Base-by-base conservation (phyloP, 2,113 vertebrate species). In the Hippocampus barbouri region DNA sequence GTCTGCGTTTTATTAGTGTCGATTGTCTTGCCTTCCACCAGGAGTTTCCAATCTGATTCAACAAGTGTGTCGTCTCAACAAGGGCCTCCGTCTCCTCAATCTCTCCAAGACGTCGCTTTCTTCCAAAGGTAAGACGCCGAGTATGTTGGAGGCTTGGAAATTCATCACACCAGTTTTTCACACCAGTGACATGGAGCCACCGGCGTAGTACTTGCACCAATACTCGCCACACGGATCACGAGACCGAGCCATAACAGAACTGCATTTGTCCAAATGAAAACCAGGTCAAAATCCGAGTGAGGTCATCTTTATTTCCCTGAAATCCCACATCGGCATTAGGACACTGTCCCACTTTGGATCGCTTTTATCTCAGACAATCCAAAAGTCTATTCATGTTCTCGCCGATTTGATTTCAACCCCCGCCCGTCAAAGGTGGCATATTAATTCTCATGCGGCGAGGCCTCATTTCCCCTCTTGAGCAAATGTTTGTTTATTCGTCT, bases 41-140 rank as follows among this genome's bases (percentile, higher is more conserved):
- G 95, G 95, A 60, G 94, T 96, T 66, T 91, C 93, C 76, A 94
- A 93, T 76, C 91, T 96, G 70, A 95, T 95, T 78, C 94, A 95
- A 88, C 94, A 95, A 82, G 92, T 96, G 49, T 94, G 94, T 70
- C 94, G 93, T 70, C 94, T 95, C 77, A 94, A 93, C 69, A 94
- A 94, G 61, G 95, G 95, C 45, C 91, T 96, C 68, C 93, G 92
- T 76, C 93, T 93, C 76, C 92, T 96, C 54, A 95, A 94, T 86
- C 93, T 96, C 81, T 93, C 94, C 83, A 95, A 94, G 91, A 95
- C 94, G 61, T 91, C 93, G 45, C 91, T 96, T 73, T 95, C 95
- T 54, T 93, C 94, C 21, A 93, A 94, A 84, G 95, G 95, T 96
- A 81, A 23, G 85, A 77, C 1, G 14, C 64, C 7, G 8, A 18